Percentiles rank a stretch among this genome's conserved stretches.
Evolutionary conservation across 2,888 invertebrate species (phyloP).

Genomic region (Luperina testacea): DNA sequence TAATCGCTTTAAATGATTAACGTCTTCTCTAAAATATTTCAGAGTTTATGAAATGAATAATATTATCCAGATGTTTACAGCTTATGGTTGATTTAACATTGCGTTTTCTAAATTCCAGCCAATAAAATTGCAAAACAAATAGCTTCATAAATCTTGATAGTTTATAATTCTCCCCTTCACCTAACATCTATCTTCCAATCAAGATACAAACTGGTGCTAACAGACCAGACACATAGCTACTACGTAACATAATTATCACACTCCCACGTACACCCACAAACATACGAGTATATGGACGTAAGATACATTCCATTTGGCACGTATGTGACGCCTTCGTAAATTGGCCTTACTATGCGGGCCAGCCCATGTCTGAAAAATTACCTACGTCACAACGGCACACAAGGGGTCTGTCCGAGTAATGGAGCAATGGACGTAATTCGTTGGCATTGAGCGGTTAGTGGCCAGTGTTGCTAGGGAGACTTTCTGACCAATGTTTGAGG

Average conservation of each 20-base stretch:
- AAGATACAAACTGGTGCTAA: conserved; percentile 36
- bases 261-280: conserved; percentile 28
- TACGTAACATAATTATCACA: conserved; percentile 51
- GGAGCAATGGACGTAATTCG: conserved; percentile 43
- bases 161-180: conserved; percentile 28
- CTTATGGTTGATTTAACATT: not conserved
- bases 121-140: conserved; percentile 17
- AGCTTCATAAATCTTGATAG: conserved; percentile 34
- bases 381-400: conserved; percentile 49
- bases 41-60: not conserved
- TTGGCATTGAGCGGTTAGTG: conserved; percentile 45
- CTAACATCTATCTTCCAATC: conserved; percentile 26
- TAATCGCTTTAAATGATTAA: not conserved
- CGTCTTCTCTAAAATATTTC: not conserved
- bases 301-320: conserved; percentile 41
- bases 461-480: conserved; percentile 45
- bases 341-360: conserved; percentile 13
- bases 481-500: conserved; percentile 31
- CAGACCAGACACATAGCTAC: conserved; percentile 21
- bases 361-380: conserved; percentile 41
- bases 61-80: conserved; percentile 8
- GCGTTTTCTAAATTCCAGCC: conserved; percentile 33
- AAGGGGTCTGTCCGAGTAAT: conserved; percentile 51
- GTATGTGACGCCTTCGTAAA: conserved; percentile 21
- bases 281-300: conserved; percentile 2